Percentiles rank a stretch among this genome's conserved stretches.
Evolutionary conservation across 2,113 vertebrate species (phyloP).

Genomic region (Acanthochromis polyacanthus): DNA sequence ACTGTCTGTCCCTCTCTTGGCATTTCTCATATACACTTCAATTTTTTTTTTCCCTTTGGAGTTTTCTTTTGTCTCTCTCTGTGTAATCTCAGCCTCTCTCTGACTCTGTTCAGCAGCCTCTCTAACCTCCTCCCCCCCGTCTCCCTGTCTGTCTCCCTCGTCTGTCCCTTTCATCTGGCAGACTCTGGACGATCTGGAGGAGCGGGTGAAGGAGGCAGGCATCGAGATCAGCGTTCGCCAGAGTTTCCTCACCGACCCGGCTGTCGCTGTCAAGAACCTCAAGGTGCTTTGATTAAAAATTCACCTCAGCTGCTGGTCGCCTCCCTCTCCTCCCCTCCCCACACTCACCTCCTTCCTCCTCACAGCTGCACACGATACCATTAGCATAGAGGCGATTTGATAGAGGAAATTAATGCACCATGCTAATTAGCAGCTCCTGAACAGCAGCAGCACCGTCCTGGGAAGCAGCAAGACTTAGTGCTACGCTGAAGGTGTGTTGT

Average conservation of each 20-base stretch:
- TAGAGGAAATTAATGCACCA: constrained; percentile 71
- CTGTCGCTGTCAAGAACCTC: constrained; percentile 94
- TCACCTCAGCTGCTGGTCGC: constrained; percentile 70
- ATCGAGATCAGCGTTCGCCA: constrained; percentile 97
- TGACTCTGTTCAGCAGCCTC: constrained; percentile 34
- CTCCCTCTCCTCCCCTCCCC: constrained; percentile 7
- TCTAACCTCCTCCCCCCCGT: constrained; percentile 24
- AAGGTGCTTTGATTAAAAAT: constrained; percentile 89
- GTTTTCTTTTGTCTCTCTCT: constrained; percentile 36
- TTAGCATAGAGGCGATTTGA: constrained; percentile 74
- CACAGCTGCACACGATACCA: constrained; percentile 65
- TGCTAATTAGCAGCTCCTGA: constrained; percentile 71
- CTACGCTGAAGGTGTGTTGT: constrained; percentile 12
- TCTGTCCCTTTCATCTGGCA: constrained; percentile 75
- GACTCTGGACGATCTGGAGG: constrained; percentile 95
- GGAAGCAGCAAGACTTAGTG: constrained; percentile 56
- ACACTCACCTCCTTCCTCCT: constrained; percentile 34
- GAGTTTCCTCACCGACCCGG: constrained; percentile 96
- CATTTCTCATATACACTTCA: constrained; percentile 49
- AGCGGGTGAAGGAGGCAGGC: constrained; percentile 92
- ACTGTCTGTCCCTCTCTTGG: constrained; percentile 19
- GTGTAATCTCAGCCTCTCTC: constrained; percentile 40
- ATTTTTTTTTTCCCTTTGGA: background rate
- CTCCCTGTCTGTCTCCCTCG: constrained; percentile 1
- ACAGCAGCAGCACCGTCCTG: constrained; percentile 30